These are phyloP conservation scores for Etheostoma perlongum DNA, from an alignment of 2,797 vertebrate genomes.

Conservation along the genomic window DNA sequence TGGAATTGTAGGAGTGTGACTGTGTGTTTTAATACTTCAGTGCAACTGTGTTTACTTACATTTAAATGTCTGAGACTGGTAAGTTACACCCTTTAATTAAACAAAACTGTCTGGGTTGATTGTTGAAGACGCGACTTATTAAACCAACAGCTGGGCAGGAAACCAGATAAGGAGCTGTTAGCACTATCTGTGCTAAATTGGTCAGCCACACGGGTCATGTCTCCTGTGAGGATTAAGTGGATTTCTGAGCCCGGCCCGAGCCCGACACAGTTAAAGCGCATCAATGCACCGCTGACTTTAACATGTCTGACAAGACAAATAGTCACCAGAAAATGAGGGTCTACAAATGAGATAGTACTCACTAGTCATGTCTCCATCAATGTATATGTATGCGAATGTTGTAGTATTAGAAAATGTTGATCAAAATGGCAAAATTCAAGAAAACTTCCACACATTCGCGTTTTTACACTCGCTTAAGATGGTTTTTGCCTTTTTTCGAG, in stretches of 20 bases:
- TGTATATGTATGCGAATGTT: too few species aligned
- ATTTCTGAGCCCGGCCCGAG: too few species aligned
- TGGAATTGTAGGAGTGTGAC: constrained; percentile 39
- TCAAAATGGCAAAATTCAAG: too few species aligned
- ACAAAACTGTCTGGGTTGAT: constrained; percentile 56
- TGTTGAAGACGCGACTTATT: constrained; percentile 57
- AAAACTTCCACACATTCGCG: too few species aligned
- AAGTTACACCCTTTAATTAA: constrained; percentile 67
- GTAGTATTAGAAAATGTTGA: too few species aligned
- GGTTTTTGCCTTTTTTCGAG: too few species aligned
- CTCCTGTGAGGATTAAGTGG: constrained; percentile 45
- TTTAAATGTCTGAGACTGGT: constrained; percentile 54
- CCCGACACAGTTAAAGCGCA: too few species aligned
- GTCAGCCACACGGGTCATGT: constrained; percentile 41
- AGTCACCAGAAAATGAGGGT: constrained; percentile 25
- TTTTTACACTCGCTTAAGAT: too few species aligned
- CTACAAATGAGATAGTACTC: constrained; percentile 20
- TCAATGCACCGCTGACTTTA: too few species aligned
- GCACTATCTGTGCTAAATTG: constrained; percentile 61
- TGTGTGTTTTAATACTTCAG: constrained; percentile 48
- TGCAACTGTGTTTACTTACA: constrained; percentile 51
- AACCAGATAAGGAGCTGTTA: constrained; percentile 69
- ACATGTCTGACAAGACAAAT: constrained; percentile 41
- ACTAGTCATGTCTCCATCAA: not conserved
- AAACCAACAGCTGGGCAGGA: constrained; percentile 66